Percentiles rank a stretch among this genome's conserved stretches.
Conservation (phyloP, 2,797 vertebrate genomes). For the Leontocebus nigricollis region DNA sequence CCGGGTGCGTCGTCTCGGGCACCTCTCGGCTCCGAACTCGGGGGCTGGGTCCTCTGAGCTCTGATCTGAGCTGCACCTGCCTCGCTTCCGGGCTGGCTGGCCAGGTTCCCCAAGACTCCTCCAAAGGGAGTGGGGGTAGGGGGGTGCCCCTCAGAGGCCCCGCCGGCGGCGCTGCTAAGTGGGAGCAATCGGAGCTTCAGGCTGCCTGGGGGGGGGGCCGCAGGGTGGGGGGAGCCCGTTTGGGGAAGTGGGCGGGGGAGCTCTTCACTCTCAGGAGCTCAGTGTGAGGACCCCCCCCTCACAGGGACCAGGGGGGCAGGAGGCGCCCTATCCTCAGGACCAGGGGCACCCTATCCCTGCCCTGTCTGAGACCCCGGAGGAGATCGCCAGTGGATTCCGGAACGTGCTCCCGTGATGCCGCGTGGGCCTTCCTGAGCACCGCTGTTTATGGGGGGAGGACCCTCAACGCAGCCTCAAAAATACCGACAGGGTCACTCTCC, state of each 20-base stretch:
- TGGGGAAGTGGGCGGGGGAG: no score
- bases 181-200: background rate
- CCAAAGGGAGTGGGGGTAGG: background rate
- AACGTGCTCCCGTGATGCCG: background rate
- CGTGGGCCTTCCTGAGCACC: background rate
- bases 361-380: no score
- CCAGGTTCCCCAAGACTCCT: background rate
- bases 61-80: background rate
- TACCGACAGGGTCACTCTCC: background rate
- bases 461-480: background rate
- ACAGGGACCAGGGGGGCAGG: background rate
- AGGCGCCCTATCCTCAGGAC: background rate
- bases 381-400: background rate
- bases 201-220: no score
- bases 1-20: rapidly evolving
- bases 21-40: background rate
- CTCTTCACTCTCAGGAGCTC: background rate
- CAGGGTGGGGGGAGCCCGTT: no score
- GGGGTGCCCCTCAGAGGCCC: background rate
- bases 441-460: no score
- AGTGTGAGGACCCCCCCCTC: background rate
- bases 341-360: background rate
- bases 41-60: background rate
- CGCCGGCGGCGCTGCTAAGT: rapidly evolving
- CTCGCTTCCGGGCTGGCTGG: background rate